A percentile compares a stretch with the other conserved stretches of the same genome.
Conservation (phyloP, 2,113 vertebrate genomes). For the Xenus cinereus region DNA sequence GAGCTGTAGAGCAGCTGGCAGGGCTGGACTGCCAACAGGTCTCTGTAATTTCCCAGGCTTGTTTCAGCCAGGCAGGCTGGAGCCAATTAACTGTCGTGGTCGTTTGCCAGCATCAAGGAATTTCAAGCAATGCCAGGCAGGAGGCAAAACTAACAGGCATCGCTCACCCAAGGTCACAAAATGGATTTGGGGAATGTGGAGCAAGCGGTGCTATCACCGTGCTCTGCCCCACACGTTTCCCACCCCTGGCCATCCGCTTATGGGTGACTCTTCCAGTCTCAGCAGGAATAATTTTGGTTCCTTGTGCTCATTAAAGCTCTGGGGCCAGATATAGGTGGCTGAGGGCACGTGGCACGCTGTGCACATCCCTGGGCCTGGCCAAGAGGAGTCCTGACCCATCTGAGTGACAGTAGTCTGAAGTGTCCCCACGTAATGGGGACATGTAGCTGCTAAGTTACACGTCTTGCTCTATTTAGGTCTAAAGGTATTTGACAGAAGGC, state of each 20-base stretch:
- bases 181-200: not conserved
- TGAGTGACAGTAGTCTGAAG: not conserved
- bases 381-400: not conserved
- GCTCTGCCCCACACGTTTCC: not conserved
- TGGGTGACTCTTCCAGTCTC: not conserved
- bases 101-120: not conserved
- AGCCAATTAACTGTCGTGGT: not conserved
- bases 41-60: not conserved
- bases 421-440: rapidly evolving
- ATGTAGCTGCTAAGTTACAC: not conserved
- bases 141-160: not conserved
- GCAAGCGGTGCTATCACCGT: rapidly evolving
- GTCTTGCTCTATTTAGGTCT: not conserved
- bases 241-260: not conserved
- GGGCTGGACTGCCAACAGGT: not conserved
- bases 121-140: not conserved
- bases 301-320: not conserved
- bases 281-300: not conserved
- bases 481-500: not conserved
- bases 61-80: not conserved
- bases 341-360: rapidly evolving
- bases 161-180: not conserved
- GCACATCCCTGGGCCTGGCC: not conserved
- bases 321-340: not conserved
- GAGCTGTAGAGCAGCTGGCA: not conserved